phyloP scores from a whole-genome alignment of 2,113 vertebrate species.

The Aramus guarauna region DNA sequence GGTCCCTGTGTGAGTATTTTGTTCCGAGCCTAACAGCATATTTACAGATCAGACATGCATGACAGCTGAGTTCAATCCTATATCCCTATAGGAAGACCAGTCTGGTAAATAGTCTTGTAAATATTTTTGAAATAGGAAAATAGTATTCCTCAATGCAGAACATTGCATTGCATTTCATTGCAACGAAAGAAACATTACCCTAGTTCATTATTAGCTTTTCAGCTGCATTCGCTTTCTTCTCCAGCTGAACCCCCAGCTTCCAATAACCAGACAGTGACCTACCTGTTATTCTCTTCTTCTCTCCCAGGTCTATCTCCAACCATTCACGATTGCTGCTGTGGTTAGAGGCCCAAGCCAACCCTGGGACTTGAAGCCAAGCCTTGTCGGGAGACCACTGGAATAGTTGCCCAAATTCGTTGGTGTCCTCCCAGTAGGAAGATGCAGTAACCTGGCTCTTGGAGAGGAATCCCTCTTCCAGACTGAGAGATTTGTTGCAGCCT shows the following conservation, averaged over 20 bases:
- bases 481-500: conserved; percentile 78
- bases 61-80: neutral
- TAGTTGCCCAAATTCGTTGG: conserved; percentile 53
- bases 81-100: neutral
- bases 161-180: neutral
- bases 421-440: conserved; percentile 74
- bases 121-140: neutral
- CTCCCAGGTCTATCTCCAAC: conserved; percentile 83
- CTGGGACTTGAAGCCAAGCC: conserved; percentile 59
- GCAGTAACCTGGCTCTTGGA: conserved; percentile 66
- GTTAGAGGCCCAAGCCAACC: conserved; percentile 71
- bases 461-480: conserved; percentile 60
- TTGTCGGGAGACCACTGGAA: conserved; percentile 71
- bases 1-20: neutral
- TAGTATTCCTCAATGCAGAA: neutral
- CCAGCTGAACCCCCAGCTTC: neutral
- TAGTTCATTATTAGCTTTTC: neutral
- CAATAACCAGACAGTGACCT: neutral
- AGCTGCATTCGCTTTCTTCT: neutral
- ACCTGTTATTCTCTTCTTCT: conserved; percentile 85
- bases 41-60: neutral
- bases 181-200: neutral
- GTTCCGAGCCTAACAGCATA: neutral
- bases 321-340: conserved; percentile 68
- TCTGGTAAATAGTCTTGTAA: neutral